These are phyloP conservation scores for Dasyurus viverrinus DNA, from an alignment of 2,113 vertebrate genomes.

Conservation along the genomic window DNA sequence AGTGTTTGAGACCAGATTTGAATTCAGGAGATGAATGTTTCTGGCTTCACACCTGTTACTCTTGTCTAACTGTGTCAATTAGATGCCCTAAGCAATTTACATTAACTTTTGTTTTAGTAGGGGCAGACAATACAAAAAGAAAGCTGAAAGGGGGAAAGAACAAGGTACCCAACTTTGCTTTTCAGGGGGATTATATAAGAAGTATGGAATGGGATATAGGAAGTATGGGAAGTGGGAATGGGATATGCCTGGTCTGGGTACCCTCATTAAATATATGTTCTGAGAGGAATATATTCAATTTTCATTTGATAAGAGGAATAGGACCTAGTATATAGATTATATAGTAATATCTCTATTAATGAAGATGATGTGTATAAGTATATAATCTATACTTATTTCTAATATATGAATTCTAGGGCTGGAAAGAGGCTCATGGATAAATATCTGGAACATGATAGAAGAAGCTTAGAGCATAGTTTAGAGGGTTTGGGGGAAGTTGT, in stretches of 20 bases:
- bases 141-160: not conserved
- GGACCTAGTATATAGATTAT: too few relatives aligned
- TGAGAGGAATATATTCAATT: not conserved
- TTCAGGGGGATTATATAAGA: not conserved
- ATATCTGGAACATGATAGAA: not conserved
- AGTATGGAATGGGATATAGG: not conserved
- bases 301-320: not conserved
- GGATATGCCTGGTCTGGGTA: not conserved
- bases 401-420: not conserved
- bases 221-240: not conserved
- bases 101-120: not conserved
- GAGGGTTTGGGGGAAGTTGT: not conserved
- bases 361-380: too few relatives aligned
- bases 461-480: not conserved
- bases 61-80: too few relatives aligned
- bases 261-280: not conserved
- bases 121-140: not conserved
- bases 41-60: too few relatives aligned
- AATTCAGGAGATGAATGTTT: too few relatives aligned
- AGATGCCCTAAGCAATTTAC: not conserved
- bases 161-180: not conserved
- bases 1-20: too few relatives aligned
- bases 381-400: not conserved
- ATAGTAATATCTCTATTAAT: too few relatives aligned
- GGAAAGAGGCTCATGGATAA: not conserved